Evolutionary conservation across 2,888 invertebrate species (phyloP), one percentile per base, ranked within the genome.

Genomic region (Eubasilissa splendida): DNA sequence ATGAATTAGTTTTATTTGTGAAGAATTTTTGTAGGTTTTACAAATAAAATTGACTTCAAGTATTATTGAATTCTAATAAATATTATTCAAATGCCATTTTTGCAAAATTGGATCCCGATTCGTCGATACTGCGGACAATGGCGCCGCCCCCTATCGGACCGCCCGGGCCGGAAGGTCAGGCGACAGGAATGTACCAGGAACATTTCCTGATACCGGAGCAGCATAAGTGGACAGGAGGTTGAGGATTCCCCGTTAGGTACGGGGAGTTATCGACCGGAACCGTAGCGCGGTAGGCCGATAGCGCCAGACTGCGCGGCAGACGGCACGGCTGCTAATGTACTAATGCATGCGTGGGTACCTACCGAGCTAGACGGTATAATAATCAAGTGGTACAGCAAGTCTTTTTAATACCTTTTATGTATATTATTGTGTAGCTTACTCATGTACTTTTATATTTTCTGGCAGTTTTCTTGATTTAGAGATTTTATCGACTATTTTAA

Each of bases 221-320:
- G 77, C 68, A 77, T 66, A 77, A 77, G 58, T 68, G 77, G 58
- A 68, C 68, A 68, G 59, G 77, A 77, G 77, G 68, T 77, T 68
- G 71, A 73, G 71, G 58, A 73, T 73, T 73, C 71, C 71, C 71
- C 58, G 54, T 56, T 70, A 33, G 65, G 80, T 77, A 77, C 60
- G 73, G 63, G 58, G 73, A 80, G 77, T 80, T 80, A 80, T 80
- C 80, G 80, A 80, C 80, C 80, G 80, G 80, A 80, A 80, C 80
- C 71, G 71, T 33, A 58, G 71, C 74, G 70, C 68, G 75, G 31
- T 75, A 75, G 79, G 75, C 75, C 75, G 76, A 76, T 76, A 79
- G 76, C 79, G 79, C 75, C 76, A 76, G 75, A 76, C 79, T 75
- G 58, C 79, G 68, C 42, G 76, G 79, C 75, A 76, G 79, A 77